Conservation (phyloP, 1,140 invertebrate species). For the Papilio machaon region DNA sequence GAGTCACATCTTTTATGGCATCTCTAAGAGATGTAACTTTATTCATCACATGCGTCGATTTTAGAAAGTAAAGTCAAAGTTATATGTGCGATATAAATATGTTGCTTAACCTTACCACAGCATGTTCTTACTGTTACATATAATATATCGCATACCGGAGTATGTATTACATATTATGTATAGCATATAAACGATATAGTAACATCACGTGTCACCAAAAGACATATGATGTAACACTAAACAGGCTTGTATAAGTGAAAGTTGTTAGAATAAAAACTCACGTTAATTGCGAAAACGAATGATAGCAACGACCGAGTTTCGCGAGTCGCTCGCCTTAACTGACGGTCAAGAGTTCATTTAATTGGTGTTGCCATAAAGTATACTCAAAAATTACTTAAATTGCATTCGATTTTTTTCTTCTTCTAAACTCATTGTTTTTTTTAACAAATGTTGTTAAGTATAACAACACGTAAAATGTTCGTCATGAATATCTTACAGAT, state of each 20-base stretch:
- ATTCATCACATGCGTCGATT: background rate
- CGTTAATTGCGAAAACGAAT: background rate
- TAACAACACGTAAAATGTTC: no score
- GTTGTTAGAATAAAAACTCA: background rate
- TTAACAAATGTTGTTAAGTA: background rate
- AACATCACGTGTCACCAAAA: background rate
- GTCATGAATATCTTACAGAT: no score
- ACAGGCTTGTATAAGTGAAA: constrained; percentile 5
- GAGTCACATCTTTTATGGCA: background rate
- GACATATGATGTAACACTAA: background rate
- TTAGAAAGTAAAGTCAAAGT: background rate
- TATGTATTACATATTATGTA: background rate
- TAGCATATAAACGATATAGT: background rate
- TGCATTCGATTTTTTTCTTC: background rate
- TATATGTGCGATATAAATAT: background rate
- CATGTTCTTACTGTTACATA: background rate
- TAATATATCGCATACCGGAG: background rate
- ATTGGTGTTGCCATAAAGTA: background rate
- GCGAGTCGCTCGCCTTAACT: constrained; percentile 2
- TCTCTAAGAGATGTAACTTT: background rate
- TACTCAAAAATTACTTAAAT: background rate
- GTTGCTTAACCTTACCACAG: background rate
- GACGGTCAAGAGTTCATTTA: background rate
- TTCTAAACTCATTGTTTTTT: background rate
- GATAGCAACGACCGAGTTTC: background rate